A percentile compares a stretch with the other conserved stretches of the same genome.
phyloP scores from a whole-genome alignment of 2,113 vertebrate genomes.

The Lepidiolamprologus cunningtoni region DNA sequence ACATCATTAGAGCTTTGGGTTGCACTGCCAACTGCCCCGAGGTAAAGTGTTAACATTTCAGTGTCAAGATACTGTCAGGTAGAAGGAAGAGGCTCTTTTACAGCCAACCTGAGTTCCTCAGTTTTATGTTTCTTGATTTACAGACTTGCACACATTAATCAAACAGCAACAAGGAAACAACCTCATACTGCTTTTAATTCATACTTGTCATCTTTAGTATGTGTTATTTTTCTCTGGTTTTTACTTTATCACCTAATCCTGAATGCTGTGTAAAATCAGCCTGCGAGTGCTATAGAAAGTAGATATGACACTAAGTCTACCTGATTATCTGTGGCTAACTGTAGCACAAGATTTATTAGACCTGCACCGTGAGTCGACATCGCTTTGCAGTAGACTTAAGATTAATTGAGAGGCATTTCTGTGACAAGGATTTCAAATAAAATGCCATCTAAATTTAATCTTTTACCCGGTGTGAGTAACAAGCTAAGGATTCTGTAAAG shows the following conservation, averaged over 20 bases:
- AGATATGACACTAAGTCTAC: background rate
- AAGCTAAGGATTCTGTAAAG: background rate
- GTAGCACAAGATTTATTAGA: slow-evolving; percentile 23
- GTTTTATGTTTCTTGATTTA: background rate
- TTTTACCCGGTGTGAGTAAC: background rate
- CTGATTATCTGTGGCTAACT: slow-evolving; percentile 17
- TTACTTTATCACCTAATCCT: background rate
- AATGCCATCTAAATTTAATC: background rate
- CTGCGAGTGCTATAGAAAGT: background rate
- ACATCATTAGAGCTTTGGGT: background rate
- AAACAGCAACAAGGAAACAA: background rate
- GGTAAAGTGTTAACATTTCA: background rate
- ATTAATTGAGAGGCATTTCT: slow-evolving; percentile 30
- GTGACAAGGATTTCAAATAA: background rate
- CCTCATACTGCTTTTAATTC: background rate
- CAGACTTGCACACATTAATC: background rate
- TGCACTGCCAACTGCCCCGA: background rate
- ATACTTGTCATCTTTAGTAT: background rate
- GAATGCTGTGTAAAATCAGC: background rate
- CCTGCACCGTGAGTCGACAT: background rate
- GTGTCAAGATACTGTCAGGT: background rate
- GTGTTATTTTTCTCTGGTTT: background rate
- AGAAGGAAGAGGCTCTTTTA: background rate
- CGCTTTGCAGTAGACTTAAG: background rate
- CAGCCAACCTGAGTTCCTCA: background rate